Conservation (phyloP, 2,888 invertebrate genomes). For the Euzophera pinguis region DNA sequence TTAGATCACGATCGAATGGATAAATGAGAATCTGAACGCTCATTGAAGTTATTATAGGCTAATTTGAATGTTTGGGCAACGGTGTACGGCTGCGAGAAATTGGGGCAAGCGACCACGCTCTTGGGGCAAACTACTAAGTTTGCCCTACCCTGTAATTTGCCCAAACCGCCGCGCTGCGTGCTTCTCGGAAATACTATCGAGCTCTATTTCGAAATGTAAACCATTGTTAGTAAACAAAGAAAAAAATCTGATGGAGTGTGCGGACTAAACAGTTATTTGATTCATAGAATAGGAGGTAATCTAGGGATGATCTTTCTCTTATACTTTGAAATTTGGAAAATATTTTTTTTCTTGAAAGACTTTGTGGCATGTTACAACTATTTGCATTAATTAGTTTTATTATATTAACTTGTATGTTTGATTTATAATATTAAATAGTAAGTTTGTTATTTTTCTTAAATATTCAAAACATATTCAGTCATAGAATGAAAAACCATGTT, state of each 20-base stretch:
- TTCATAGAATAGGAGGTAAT: too few relatives aligned
- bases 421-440: too few relatives aligned
- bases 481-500: too few relatives aligned
- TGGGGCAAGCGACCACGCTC: constrained; percentile 60
- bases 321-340: too few relatives aligned
- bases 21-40: constrained; percentile 10
- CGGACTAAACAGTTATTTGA: neutral
- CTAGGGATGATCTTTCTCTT: too few relatives aligned
- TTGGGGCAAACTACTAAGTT: too few relatives aligned
- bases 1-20: constrained; percentile 7
- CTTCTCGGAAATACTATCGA: constrained; percentile 56
- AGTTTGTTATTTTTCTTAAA: too few relatives aligned
- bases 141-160: constrained; percentile 66
- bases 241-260: constrained; percentile 8
- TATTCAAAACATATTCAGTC: too few relatives aligned
- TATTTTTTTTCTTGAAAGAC: too few relatives aligned
- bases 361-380: too few relatives aligned
- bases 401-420: too few relatives aligned
- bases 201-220: constrained; percentile 36
- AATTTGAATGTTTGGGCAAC: constrained; percentile 73
- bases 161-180: constrained; percentile 40
- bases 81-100: constrained; percentile 46
- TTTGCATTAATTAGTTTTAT: too few relatives aligned
- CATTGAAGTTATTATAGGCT: constrained; percentile 58
- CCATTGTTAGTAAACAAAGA: constrained; percentile 38